Base-by-base conservation (phyloP, 2,797 vertebrate genomes). In the Hoplostethus mediterraneus region DNA sequence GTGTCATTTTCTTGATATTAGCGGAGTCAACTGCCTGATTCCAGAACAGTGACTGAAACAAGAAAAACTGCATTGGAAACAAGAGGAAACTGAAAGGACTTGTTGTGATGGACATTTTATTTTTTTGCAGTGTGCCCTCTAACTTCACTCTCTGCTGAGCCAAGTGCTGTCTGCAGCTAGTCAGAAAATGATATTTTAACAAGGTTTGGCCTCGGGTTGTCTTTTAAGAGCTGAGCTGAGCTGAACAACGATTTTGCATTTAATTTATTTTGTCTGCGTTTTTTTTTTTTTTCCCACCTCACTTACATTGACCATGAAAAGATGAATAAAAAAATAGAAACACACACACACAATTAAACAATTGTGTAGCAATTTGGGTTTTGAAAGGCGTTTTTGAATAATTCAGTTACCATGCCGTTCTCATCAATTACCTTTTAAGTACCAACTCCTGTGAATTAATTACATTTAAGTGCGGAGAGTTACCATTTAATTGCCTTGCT, bases 361-460 rank as follows among this genome's bases (percentile, higher is more conserved):
- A 57, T 52, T 66, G 12, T 30, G 44, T n/a, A 9, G 4, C 13
- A 11, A 36, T 33, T n/a, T 36, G 61, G 63, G 52, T 38, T 64
- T 40, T 68, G 44, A 58, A 5, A 54, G n/a, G 33, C 0, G 0
- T 21, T n/a, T 63, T 36, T 66, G 49, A 74, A 74, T 72, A 54
- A 67, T 77, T 63, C 31, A 68, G 59, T 51, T 55, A 36, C 7
- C 28, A 9, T 13, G 25, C 48, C 51, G 63, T 31, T 80, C 42
- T 30, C 7, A 1, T 63, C 78, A 81, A 69, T 79, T 71, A 73
- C 62, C 53, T 21, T 63, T 47, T 52, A 81, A 77, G 70, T 53
- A 71, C 59, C 28, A 6, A 73, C 60, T 59, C 17, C 65, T 58
- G 51, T 80, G 75, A 67, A 79, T 75, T 63, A 80, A 80, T 84